Percentiles rank a stretch among this genome's conserved stretches.
Conservation (phyloP, 2,113 vertebrate genomes). For the Brachirus orientalis region DNA sequence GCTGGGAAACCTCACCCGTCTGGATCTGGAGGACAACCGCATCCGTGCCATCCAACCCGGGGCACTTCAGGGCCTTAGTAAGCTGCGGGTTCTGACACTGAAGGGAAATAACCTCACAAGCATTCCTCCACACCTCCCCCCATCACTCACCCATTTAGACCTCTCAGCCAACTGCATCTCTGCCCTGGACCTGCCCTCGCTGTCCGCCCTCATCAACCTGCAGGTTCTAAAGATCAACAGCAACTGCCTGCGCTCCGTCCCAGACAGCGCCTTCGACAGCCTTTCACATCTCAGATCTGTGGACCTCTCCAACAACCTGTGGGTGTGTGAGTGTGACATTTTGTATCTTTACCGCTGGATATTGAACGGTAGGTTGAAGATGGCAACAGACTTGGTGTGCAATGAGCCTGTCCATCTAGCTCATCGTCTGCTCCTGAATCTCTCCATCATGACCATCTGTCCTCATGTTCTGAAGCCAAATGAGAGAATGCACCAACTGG, state of each 20-base stretch:
- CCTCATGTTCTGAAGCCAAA: slow-evolving; percentile 68
- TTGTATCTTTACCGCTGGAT: slow-evolving; percentile 82
- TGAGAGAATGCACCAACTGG: slow-evolving; percentile 23
- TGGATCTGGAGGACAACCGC: slow-evolving; percentile 81
- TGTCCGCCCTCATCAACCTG: slow-evolving; percentile 76
- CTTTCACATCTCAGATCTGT: slow-evolving; percentile 72
- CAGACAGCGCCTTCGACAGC: slow-evolving; percentile 75
- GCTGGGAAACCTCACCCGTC: slow-evolving; percentile 78
- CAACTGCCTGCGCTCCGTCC: slow-evolving; percentile 80
- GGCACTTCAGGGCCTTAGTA: slow-evolving; percentile 69
- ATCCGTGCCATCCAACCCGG: slow-evolving; percentile 80
- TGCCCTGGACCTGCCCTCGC: slow-evolving; percentile 68
- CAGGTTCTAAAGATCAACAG: slow-evolving; percentile 82
- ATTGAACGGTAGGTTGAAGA: slow-evolving; percentile 67
- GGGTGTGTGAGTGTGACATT: slow-evolving; percentile 82
- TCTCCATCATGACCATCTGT: slow-evolving; percentile 78
- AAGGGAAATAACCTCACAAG: slow-evolving; percentile 77
- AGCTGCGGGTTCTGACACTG: slow-evolving; percentile 73
- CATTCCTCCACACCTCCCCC: slow-evolving; percentile 74
- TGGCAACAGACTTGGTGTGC: slow-evolving; percentile 78
- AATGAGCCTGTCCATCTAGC: slow-evolving; percentile 75
- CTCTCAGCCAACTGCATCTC: slow-evolving; percentile 82
- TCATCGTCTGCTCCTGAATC: slow-evolving; percentile 74
- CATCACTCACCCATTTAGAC: slow-evolving; percentile 78
- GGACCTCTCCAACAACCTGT: slow-evolving; percentile 78